Evolutionary conservation across 2,797 vertebrate genomes (phyloP).

Genomic region (Sphaeramia orbicularis): DNA sequence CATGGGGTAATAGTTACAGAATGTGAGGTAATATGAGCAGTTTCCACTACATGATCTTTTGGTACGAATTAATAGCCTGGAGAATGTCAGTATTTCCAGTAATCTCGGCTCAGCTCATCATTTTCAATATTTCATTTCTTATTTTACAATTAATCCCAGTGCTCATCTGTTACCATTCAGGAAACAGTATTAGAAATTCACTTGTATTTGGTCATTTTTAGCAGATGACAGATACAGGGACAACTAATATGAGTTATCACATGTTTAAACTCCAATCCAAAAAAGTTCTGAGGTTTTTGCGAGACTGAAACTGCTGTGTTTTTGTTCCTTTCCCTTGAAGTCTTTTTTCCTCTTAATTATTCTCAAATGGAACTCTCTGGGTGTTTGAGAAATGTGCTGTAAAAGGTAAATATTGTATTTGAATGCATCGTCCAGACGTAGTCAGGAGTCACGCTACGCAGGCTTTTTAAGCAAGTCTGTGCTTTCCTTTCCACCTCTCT

Average conservation of each 20-base stretch:
- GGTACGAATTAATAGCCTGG: slow-evolving; percentile 46
- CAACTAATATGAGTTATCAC: slow-evolving; percentile 48
- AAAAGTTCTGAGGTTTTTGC: slow-evolving; percentile 43
- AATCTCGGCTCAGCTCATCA: slow-evolving; percentile 46
- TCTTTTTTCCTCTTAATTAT: slow-evolving; percentile 71
- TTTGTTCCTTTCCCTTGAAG: slow-evolving; percentile 55
- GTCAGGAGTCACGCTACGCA: slow-evolving; percentile 75
- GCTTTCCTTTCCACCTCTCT: slow-evolving; percentile 77
- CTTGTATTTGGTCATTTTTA: slow-evolving; percentile 38
- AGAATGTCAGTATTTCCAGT: slow-evolving; percentile 64
- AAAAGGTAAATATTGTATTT: slow-evolving; percentile 83
- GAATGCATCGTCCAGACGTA: slow-evolving; percentile 75
- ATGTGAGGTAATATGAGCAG: slow-evolving; percentile 33
- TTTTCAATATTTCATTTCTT: slow-evolving; percentile 39
- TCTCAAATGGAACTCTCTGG: slow-evolving; percentile 68
- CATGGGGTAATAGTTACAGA: slow-evolving; percentile 21
- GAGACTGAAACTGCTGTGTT: slow-evolving; percentile 42
- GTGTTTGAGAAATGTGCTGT: slow-evolving; percentile 79
- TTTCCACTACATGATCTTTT: slow-evolving; percentile 54
- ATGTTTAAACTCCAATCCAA: slow-evolving; percentile 49
- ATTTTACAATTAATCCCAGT: slow-evolving; percentile 53
- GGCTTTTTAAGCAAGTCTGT: slow-evolving; percentile 61
- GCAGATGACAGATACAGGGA: slow-evolving; percentile 36
- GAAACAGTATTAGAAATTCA: slow-evolving; percentile 42
- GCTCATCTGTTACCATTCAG: slow-evolving; percentile 66